A percentile compares a stretch with the other conserved stretches of the same genome.
Evolutionary conservation across 2,888 invertebrate genomes (phyloP).

Genomic region (Conistra vaccinii): DNA sequence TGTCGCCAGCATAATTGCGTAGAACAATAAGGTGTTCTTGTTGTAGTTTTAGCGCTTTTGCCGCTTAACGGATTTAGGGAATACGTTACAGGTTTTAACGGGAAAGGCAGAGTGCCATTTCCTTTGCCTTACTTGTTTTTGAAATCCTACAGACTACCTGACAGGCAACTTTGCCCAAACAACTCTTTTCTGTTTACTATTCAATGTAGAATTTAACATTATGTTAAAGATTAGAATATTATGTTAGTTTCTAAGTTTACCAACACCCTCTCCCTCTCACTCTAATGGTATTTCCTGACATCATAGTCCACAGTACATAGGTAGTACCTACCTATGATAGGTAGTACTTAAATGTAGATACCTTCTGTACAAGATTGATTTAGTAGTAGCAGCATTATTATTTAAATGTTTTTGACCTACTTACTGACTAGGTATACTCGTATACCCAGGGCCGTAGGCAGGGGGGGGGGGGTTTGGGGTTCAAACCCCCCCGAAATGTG

Average conservation of each 20-base stretch:
- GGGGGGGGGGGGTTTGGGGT: too few species aligned
- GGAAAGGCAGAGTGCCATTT: background rate
- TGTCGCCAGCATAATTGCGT: slow-evolving; percentile 52
- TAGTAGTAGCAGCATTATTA: too few species aligned
- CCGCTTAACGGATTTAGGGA: slow-evolving; percentile 29
- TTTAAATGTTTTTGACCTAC: too few species aligned
- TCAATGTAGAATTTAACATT: background rate
- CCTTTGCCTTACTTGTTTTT: background rate
- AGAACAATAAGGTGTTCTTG: slow-evolving; percentile 61
- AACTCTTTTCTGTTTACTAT: too few species aligned
- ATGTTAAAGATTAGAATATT: background rate
- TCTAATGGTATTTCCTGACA: background rate
- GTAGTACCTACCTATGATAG: too few species aligned
- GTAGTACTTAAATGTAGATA: too few species aligned
- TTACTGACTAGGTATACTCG: too few species aligned
- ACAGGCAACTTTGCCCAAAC: background rate
- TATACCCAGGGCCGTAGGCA: too few species aligned
- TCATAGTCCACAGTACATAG: background rate
- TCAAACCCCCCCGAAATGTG: too few species aligned
- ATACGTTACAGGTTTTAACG: background rate
- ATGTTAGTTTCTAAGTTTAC: background rate
- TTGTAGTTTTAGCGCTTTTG: slow-evolving; percentile 36
- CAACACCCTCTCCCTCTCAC: background rate
- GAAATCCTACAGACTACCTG: background rate
- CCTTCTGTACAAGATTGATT: too few species aligned